Percentiles rank a stretch among this genome's conserved stretches.
Conservation (phyloP, 1,140 invertebrate species). For the Cherax quadricarinatus region DNA sequence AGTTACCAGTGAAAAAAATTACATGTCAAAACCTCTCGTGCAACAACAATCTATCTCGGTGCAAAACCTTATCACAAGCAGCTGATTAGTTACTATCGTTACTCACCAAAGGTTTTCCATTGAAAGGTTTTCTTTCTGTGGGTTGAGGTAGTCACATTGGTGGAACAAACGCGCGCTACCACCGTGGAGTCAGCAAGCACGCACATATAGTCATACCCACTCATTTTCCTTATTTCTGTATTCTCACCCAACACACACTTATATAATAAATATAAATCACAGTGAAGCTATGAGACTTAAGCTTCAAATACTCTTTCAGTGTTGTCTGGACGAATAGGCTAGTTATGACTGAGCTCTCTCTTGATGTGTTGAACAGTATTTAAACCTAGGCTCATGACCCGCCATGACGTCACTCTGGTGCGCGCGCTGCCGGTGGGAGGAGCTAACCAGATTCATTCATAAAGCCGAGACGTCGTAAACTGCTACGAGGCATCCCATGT, state of each 20-base stretch:
- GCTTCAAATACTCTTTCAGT: constrained; percentile 48
- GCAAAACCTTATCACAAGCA: no score
- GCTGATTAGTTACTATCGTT: not conserved
- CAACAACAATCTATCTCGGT: no score
- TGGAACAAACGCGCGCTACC: constrained; percentile 8
- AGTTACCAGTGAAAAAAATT: no score
- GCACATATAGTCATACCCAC: constrained; percentile 53
- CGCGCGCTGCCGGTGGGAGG: constrained; percentile 13
- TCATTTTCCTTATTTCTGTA: constrained; percentile 49
- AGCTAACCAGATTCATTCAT: constrained; percentile 17
- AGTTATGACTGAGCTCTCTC: constrained; percentile 43
- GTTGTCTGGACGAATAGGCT: constrained; percentile 48
- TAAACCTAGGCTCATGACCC: not conserved
- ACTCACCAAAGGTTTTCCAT: constrained; percentile 49
- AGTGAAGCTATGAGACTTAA: constrained; percentile 37
- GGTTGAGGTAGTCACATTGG: constrained; percentile 42
- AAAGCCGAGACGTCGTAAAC: constrained; percentile 5
- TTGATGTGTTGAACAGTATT: not conserved
- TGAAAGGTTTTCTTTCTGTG: constrained; percentile 34
- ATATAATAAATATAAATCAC: constrained; percentile 43
- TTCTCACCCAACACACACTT: constrained; percentile 35
- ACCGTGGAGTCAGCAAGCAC: constrained; percentile 13
- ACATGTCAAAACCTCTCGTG: no score
- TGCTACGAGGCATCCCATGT: constrained; percentile 25
- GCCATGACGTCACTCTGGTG: not conserved